Base-by-base conservation (phyloP, 2,797 vertebrate species). In the Hoplostethus atlanticus region DNA sequence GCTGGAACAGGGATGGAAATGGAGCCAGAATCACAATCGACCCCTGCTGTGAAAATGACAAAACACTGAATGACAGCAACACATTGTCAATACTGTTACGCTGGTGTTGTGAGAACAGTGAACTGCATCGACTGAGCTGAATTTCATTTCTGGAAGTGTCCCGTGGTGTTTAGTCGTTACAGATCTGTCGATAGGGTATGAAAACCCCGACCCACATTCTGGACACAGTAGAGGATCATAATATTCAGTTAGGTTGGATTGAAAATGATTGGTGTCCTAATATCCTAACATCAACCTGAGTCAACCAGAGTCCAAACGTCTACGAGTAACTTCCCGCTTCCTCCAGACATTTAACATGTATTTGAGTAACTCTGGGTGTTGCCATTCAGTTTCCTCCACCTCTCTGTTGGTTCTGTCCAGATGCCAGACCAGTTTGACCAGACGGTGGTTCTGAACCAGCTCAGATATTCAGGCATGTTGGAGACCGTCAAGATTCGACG, bases 361-460 rank as follows among this genome's bases (percentile, higher is more conserved):
- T 34, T 34, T 34, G 4, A 34, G 6, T 34, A 34, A 34, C 34
- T 34, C 21, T 21, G 21, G 21, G 21, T 21, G 21, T 21, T 21
- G 21, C 1, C 21, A 21, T 21, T 3, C 1, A 34, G 17, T 25
- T 13, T 15, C 5, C 47, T 53, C 3, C n/a, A 2, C 16, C 0
- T 36, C 12, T 7, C 2, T 52, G 30, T 52, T 4, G 56, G 15
- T 65, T 52, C 4, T 30, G 13, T 10, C 2, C 57, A 99, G 98
- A 97, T 97, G 96, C 97, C 97, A 31, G 96, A 97, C 85, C 96
- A 96, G 75, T 99, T 99, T 88, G 97, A 99, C 92, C 96, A 97
- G 93, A 94, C 95, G 0, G 92, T 99, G 64, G 98, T 99, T 72
- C 95, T 98, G 66, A 98, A 98, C 93, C 98, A 99, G 93, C 94